Base-by-base conservation (phyloP, 2,113 vertebrate species). In the Elephantulus edwardii region DNA sequence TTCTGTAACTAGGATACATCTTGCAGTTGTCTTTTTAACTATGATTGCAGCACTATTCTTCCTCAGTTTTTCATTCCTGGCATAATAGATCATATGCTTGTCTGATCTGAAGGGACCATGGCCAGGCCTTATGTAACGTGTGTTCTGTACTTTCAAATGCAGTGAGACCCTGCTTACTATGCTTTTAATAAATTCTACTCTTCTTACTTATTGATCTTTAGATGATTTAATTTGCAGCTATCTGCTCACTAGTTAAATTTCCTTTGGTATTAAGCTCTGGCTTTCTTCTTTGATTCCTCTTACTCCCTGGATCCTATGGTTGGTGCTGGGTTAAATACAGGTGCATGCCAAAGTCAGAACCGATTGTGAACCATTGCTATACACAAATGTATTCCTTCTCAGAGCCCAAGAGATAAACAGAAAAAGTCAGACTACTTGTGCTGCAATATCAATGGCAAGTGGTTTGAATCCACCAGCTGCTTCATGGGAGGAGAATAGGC, bases 371-470 rank as follows among this genome's bases (percentile, higher is more conserved):
- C 22, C 71, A 28, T 20, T 71, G 60, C 52, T 44, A 44, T 7
- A 46, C 52, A 60, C 70, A 76, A 52, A 60, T 11, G 30, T 60
- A 24, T 86, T 77, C 5, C 10, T 33, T 28, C 42, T 86, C 62
- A 83, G 77, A 70, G 35, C 48, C 19, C 14, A 83, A 44, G 38
- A 54, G 60, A 82, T 52, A 71, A 90, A 86, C 20, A 54, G 52
- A 54, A 54, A 54, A 54, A 54, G 17, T 19, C 52, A 54, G 20
- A 54, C 52, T 19, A 54, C 13, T 54, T 54, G 17, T 16, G n/a
- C n/a, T n/a, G n/a, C n/a, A n/a, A n/a, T n/a, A n/a, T n/a, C n/a
- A n/a, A n/a, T n/a, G n/a, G n/a, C n/a, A n/a, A n/a, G n/a, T n/a
- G n/a, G n/a, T n/a, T n/a, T n/a, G n/a, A n/a, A n/a, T n/a, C n/a